Percentiles rank a stretch among this genome's conserved stretches.
These are phyloP conservation scores for Ctenomys sociabilis DNA, from an alignment of 2,113 vertebrate genomes.

Conservation along the genomic window DNA sequence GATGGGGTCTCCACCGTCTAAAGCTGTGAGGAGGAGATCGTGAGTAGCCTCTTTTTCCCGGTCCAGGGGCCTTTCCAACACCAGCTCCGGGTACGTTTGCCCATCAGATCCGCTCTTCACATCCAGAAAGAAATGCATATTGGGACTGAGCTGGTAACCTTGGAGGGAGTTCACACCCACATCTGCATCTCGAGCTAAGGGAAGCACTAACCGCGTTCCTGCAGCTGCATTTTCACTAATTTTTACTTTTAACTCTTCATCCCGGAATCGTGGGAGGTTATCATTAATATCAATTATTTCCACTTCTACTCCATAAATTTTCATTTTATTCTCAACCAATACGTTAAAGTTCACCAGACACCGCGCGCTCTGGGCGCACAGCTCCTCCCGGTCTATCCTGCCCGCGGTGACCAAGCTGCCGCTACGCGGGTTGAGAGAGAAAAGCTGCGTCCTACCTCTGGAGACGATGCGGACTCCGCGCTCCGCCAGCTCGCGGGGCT, in stretches of 20 bases:
- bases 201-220: slow-evolving; percentile 86
- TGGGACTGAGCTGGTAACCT: slow-evolving; percentile 86
- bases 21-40: slow-evolving; percentile 80
- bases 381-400: slow-evolving; percentile 83
- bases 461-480: slow-evolving; percentile 82
- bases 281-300: slow-evolving; percentile 92
- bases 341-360: slow-evolving; percentile 85
- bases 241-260: slow-evolving; percentile 87
- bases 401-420: slow-evolving; percentile 81
- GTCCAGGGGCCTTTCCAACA: slow-evolving; percentile 85
- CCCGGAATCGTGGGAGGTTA: slow-evolving; percentile 89
- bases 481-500: slow-evolving; percentile 75
- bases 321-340: slow-evolving; percentile 84
- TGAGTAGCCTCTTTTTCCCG: slow-evolving; percentile 79
- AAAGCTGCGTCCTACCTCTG: slow-evolving; percentile 78
- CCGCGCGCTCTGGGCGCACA: slow-evolving; percentile 78
- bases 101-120: slow-evolving; percentile 85
- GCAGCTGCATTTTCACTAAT: slow-evolving; percentile 86
- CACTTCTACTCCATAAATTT: slow-evolving; percentile 85
- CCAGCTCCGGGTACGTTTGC: slow-evolving; percentile 87
- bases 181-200: slow-evolving; percentile 89
- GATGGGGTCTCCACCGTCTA: slow-evolving; percentile 76
- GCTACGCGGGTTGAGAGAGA: slow-evolving; percentile 78
- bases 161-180: slow-evolving; percentile 87
- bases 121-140: slow-evolving; percentile 88